Conservation (phyloP, 2,113 vertebrate species). For the Calonectris borealis region DNA sequence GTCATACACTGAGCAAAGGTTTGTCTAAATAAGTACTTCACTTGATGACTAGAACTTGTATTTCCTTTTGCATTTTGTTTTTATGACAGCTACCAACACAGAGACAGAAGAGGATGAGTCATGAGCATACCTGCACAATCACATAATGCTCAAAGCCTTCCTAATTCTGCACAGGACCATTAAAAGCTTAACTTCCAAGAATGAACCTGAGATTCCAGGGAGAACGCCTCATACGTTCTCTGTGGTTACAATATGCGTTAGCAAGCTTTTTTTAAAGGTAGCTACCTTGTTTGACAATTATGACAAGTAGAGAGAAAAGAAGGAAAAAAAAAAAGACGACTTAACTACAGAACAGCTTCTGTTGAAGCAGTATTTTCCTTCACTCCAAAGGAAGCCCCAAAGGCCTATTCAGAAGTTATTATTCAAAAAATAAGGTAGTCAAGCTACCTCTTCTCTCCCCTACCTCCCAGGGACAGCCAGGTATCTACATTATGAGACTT, state of each 20-base stretch:
- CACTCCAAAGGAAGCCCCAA: background rate
- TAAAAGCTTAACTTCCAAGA: background rate
- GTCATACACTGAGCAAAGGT: background rate
- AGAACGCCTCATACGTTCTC: background rate
- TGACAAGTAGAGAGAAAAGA: background rate
- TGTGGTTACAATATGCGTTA: background rate
- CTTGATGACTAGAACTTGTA: background rate
- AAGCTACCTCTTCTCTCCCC: background rate
- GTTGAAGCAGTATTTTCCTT: background rate
- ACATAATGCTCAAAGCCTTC: background rate
- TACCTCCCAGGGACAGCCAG: background rate
- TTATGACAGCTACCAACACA: background rate
- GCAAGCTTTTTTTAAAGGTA: background rate
- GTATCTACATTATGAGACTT: background rate
- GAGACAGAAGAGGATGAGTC: background rate
- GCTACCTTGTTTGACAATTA: no score
- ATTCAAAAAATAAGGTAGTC: background rate
- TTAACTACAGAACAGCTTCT: background rate
- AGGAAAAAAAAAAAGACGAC: background rate
- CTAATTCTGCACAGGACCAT: background rate
- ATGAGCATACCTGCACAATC: background rate
- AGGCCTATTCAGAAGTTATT: background rate
- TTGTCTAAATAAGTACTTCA: background rate
- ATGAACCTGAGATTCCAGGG: background rate
- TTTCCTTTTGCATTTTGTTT: background rate